Evolutionary conservation across 2,113 vertebrate genomes (phyloP), one percentile per base, ranked within the genome.

Genomic region (Catagonus wagneri): DNA sequence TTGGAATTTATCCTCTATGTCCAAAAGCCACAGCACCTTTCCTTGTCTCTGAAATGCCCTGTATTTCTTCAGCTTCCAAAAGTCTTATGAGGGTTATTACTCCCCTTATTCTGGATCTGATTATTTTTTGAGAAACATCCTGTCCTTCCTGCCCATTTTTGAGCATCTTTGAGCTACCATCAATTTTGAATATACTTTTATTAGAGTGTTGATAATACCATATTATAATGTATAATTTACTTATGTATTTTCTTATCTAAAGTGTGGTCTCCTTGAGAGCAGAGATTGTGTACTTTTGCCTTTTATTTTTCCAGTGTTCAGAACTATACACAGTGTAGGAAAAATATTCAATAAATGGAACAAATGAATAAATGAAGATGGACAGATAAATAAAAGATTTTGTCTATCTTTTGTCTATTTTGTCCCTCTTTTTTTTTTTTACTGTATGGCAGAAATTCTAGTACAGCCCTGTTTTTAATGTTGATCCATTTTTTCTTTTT

Each of bases 261-360:
- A 58, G 68, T 76, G 84, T 61, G 68, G 78, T 65, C 66, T n/a
- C n/a, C n/a, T 94, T 74, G 63, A 94, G 72, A 96, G 84, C 65
- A 92, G 69, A 71, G 25, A 76, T 52, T 71, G 2, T 52, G 1
- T 87, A 8, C 34, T 60, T 92, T 78, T 63, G 54, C 23, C 29
- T 90, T 88, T 89, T 69, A 34, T 66, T 76, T 95, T 69, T 88
- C 23, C n/a, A 63, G 17, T 86, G 29, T 68, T 68, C 20, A 93
- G 39, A 78, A 36, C 52, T 79, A 13, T 76, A 78, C n/a, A 61
- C 34, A 83, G 19, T 90, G 27, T 68, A 71, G 27, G 84, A 15
- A 71, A 86, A 89, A 14, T 32, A 88, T 23, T 88, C 3, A 27
- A 39, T 90, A 90, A 83, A 22, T 71, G 58, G 39, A 89, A 23